phyloP scores from a whole-genome alignment of 2,797 vertebrate species.

The Salarias fasciatus region DNA sequence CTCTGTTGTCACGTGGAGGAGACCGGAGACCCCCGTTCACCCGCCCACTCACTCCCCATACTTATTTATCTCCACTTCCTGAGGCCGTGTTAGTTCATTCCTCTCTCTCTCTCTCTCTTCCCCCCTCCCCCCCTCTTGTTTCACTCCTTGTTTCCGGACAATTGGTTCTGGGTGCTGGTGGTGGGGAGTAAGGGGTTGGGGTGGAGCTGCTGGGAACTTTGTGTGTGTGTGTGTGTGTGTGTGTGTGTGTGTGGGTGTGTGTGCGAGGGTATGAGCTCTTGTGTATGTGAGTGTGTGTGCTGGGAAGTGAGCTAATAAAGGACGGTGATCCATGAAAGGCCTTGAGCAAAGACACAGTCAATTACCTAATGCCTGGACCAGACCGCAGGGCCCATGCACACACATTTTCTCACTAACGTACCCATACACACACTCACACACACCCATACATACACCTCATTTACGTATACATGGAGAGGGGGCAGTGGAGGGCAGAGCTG shows the following conservation, averaged over 20 bases:
- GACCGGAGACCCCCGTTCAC: conserved; percentile 61
- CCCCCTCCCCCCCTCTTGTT: conserved; percentile 71
- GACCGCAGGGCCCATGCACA: conserved; percentile 75
- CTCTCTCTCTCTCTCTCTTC: conserved; percentile 60
- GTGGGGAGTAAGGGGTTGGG: conserved; percentile 76
- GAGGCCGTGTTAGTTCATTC: conserved; percentile 73
- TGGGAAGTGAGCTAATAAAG: conserved; percentile 87
- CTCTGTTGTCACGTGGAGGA: conserved; percentile 59
- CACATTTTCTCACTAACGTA: conserved; percentile 58
- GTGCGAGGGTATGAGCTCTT: conserved; percentile 37
- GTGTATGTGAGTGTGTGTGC: conserved; percentile 64
- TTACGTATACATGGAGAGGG: conserved; percentile 82
- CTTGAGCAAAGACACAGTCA: conserved; percentile 88
- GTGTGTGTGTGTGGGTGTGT: conserved; percentile 36
- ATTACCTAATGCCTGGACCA: conserved; percentile 87
- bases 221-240: conserved; percentile 43
- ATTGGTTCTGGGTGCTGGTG: conserved; percentile 79
- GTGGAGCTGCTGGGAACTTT: conserved; percentile 82
- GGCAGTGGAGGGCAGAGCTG: conserved; percentile 78
- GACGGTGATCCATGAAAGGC: conserved; percentile 88
- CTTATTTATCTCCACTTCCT: conserved; percentile 79
- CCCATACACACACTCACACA: conserved; percentile 45
- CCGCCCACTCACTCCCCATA: conserved; percentile 67
- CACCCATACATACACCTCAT: conserved; percentile 74
- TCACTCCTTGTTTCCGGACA: conserved; percentile 83